Evolutionary conservation across 2,888 invertebrate species (phyloP), one percentile per base, ranked within the genome.

Genomic region (Lithodes maja): DNA sequence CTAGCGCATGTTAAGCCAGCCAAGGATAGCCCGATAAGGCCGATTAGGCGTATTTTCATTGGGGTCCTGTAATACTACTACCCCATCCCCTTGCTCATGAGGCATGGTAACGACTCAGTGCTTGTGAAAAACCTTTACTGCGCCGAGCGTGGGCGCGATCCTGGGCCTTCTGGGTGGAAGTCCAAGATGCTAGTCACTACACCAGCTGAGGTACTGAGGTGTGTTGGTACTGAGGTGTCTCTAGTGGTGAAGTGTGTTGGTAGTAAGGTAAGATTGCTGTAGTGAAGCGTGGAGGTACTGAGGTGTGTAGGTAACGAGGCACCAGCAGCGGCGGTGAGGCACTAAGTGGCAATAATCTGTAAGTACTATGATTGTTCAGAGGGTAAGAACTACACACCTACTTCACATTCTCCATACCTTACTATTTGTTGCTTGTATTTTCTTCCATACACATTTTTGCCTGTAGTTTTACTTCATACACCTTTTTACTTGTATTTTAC

Each of bases 261-360:
- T 33, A 33, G 33, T 33, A 33, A 33, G 33, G 33, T 17, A 17
- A 53, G 15, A 79, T 5, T 53, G 33, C 2, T 33, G 33, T 80
- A 33, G 3, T 54, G 33, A 80, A 2, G 9, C 68, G 15, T 12
- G 7, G 80, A 80, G 80, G 55, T 80, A 80, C 68, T 69, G 50
- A 82, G 61, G 81, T 85, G 75, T 84, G 77, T 61, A 69, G n/a
- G 78, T 50, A 85, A 79, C 68, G 79, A 85, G 85, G 85, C 85
- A 85, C 85, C 85, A 85, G 79, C 85, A 85, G 85, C 85, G 52
- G 75, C 69, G 77, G 79, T 85, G 85, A 85, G 85, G 85, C 85
- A 85, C 85, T 85, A 85, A 77, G 85, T 85, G 85, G 85, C 85
- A 79, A 54, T 85, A 78, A 61, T 75, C 69, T 71, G 53, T 71